Base-by-base conservation (phyloP, 2,888 invertebrate species). In the Eretmocerus hayati region DNA sequence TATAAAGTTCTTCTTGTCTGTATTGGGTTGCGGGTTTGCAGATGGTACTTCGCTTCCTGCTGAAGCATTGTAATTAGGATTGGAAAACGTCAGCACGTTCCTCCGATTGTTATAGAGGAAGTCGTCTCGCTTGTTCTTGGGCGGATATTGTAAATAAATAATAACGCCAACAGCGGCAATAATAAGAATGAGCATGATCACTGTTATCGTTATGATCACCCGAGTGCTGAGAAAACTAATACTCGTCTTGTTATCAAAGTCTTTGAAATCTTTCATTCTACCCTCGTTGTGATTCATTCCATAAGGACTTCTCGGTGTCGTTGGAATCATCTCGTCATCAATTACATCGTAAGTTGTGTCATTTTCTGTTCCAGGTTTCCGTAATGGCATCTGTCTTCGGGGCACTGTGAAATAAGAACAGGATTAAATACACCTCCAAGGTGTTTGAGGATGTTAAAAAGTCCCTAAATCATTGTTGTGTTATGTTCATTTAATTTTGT, bases 1-100 rank as follows among this genome's bases (percentile, higher is more conserved):
- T 47, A 83, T 77, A 59, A 79, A 81, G 8, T 78, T 78, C 60
- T 79, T 81, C 52, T 77, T 76, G 57, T 78, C 78, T 15, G 65
- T 63, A 4, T 54, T 43, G 9, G 56, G 59, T 1, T 59, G 52
- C 55, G 62, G 64, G 23, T 61, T 57, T 4, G 74, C 72, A 11
- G 64, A 64, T 35, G 75, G 73, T 16, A 45, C 15, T n/a, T 54
- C 54, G 1, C 42, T 38, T 2, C 48, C 53, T 4, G 50, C 46
- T 13, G 50, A 75, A 39, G 74, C 77, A 59, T 81, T 81, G 67
- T 92, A 93, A 68, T 90, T 91, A 4, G 92, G 92, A 75, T 93
- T 92, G 38, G 90, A 85, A 72, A 90, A 92, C 1, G 89, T 89
- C 60, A 90, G 77, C 19, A 88, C 85, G 36, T 85, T 85, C 57